Percentiles rank a stretch among this genome's conserved stretches.
These are phyloP conservation scores for Caerostris darwini DNA, from an alignment of 1,140 invertebrate genomes.

Conservation along the genomic window DNA sequence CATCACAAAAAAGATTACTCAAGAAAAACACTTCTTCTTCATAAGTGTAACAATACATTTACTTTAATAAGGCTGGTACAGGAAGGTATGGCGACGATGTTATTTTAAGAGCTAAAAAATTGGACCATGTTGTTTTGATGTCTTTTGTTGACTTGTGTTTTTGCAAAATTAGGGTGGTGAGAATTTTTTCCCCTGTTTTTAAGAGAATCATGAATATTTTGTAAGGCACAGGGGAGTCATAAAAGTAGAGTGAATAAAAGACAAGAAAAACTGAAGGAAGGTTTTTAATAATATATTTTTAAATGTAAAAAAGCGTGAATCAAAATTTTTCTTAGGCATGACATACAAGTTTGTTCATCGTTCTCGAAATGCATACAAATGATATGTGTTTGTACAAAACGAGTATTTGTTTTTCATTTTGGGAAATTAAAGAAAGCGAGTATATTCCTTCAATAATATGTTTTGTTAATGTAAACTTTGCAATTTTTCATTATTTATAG, in stretches of 20 bases:
- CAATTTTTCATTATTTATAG: too few species aligned
- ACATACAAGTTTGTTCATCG: neutral
- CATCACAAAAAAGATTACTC: constrained; percentile 31
- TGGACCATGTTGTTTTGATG: neutral
- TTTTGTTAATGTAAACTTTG: too few species aligned
- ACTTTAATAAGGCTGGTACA: constrained; percentile 33
- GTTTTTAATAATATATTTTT: constrained; percentile 20
- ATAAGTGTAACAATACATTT: constrained; percentile 67
- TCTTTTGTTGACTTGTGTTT: neutral
- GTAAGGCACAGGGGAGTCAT: neutral
- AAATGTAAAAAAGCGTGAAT: neutral
- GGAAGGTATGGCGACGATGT: neutral
- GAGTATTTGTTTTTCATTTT: neutral
- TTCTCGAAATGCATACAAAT: neutral
- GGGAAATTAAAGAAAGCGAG: too few species aligned
- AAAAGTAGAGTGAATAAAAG: neutral
- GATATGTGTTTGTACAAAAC: neutral
- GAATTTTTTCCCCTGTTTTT: neutral
- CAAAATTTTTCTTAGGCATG: neutral
- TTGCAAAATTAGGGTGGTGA: neutral
- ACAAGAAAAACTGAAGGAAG: neutral
- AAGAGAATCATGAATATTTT: constrained; percentile 36
- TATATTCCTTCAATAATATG: too few species aligned
- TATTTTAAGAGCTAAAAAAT: constrained; percentile 34
- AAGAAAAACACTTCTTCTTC: constrained; percentile 40